Evolutionary conservation across 1,140 invertebrate species (phyloP), one percentile per base, ranked within the genome.

Genomic region (Drosophila ironensis): DNA sequence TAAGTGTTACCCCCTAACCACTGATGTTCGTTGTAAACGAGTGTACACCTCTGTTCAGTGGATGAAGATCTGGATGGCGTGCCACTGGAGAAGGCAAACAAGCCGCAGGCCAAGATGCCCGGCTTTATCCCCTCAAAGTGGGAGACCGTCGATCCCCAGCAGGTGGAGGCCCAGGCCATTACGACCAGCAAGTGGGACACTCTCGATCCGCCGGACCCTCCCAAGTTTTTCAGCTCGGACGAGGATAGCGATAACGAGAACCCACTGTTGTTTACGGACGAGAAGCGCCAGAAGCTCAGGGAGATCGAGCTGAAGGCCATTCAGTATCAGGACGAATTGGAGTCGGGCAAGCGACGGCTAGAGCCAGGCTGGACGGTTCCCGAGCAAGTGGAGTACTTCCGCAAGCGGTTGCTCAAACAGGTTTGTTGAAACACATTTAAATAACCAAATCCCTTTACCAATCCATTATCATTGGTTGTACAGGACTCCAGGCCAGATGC

Each of bases 281-380:
- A 96, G 87, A 93, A 95, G 70, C 92, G 97, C 28, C 94, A 93
- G 64, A 95, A 96, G 89, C 91, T 99, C 28, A 92, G 97, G 45
- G 97, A 98, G 90, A 97, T 99, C 73, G 98, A 99, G 92, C 91
- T 98, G 35, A 97, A 98, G 91, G 96, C 97, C 9, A 93, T 98
- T 91, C 96, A 97, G 87, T 99, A 98, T 92, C 97, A 98, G 91
- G 98, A 99, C 92, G 97, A 99, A 91, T 90, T 99, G 37, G 98
- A 99, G 91, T 95, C 94, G 11, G 97, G 97, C 2, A 93, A 94
- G 78, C 92, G 95, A 52, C 92, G 92, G 28, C 87, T 96, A 1
- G 97, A 97, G 90, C 90, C 93, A 14, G 95, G 94, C 4, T 95
- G 96, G 93, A 93, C 93, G 8, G 92, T 97, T 59, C 89, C 92